Conservation (phyloP, 1,140 invertebrate species). For the Neodiprion virginianus region DNA sequence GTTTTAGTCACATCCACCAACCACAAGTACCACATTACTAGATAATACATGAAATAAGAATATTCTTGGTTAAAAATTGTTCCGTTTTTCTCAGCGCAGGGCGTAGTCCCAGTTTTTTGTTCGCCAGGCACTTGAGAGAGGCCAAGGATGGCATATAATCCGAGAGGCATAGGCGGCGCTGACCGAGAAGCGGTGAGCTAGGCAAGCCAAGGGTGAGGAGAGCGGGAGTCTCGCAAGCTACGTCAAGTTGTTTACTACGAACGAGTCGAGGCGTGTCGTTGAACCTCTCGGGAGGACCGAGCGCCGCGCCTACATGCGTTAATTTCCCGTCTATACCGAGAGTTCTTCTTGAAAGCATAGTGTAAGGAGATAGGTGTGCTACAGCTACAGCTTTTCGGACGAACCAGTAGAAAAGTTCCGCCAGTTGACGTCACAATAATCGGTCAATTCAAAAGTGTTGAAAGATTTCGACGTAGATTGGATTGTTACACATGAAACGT, state of each 20-base stretch:
- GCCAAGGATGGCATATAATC: neutral
- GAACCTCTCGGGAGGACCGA: slow-evolving; percentile 49
- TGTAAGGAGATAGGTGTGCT: too few relatives aligned
- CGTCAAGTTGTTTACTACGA: slow-evolving; percentile 59
- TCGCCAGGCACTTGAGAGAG: neutral
- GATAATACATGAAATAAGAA: too few relatives aligned
- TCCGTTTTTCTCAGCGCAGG: too few relatives aligned
- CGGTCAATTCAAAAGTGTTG: neutral
- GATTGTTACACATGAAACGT: too few relatives aligned
- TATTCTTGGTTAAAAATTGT: too few relatives aligned
- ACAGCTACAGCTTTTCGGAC: neutral
- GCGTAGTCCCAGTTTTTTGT: neutral
- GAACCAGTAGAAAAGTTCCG: too few relatives aligned
- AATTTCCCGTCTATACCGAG: slow-evolving; percentile 20
- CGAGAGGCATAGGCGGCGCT: neutral
- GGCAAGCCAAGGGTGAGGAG: neutral
- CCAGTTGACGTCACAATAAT: neutral
- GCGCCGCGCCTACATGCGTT: slow-evolving; percentile 21
- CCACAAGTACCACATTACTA: too few relatives aligned
- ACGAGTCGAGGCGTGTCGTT: slow-evolving; percentile 59
- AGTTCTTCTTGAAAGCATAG: too few relatives aligned
- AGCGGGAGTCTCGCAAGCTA: slow-evolving; percentile 40
- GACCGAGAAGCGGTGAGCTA: neutral
- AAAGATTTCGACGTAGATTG: too few relatives aligned
- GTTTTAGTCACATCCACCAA: too few relatives aligned